Conservation (phyloP, 1,140 invertebrate species). For the Drosophila neocordata region DNA sequence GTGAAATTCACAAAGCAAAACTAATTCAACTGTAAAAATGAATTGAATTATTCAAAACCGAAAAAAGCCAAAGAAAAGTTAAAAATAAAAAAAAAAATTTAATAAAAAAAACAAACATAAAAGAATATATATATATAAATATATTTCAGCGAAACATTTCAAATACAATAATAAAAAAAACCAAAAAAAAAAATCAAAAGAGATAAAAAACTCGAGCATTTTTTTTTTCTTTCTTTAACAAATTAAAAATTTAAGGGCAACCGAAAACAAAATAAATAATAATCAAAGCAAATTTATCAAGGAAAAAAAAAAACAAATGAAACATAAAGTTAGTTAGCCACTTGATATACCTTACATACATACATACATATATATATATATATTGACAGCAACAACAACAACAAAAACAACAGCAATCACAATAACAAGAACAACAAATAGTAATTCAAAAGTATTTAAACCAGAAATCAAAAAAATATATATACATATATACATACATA, state of each 20-base stretch:
- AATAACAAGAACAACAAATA: conserved; percentile 15
- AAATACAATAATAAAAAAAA: conserved; percentile 4
- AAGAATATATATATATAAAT: conserved; percentile 34
- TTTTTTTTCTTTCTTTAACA: conserved; percentile 5
- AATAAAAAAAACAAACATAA: conserved; percentile 28
- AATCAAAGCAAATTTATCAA: conserved; percentile 27
- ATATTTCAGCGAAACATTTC: conserved; percentile 29
- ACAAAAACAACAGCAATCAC: background rate
- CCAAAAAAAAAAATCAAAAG: background rate
- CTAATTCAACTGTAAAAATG: conserved; percentile 47
- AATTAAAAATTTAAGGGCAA: conserved; percentile 31
- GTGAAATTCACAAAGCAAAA: conserved; percentile 57
- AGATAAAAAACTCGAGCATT: background rate
- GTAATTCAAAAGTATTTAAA: conserved; percentile 22
- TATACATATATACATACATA: conserved; percentile 29
- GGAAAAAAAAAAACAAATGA: background rate
- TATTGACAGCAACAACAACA: no score
- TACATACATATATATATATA: conserved; percentile 10
- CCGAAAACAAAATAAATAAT: conserved; percentile 29
- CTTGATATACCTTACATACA: conserved; percentile 51
- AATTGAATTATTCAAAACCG: conserved; percentile 37
- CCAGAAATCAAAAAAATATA: conserved; percentile 19
- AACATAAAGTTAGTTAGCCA: conserved; percentile 18
- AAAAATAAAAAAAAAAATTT: conserved; percentile 55
- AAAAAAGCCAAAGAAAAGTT: conserved; percentile 73